These are phyloP conservation scores for Aplocera efformata DNA, from an alignment of 2,888 invertebrate genomes.

Conservation along the genomic window DNA sequence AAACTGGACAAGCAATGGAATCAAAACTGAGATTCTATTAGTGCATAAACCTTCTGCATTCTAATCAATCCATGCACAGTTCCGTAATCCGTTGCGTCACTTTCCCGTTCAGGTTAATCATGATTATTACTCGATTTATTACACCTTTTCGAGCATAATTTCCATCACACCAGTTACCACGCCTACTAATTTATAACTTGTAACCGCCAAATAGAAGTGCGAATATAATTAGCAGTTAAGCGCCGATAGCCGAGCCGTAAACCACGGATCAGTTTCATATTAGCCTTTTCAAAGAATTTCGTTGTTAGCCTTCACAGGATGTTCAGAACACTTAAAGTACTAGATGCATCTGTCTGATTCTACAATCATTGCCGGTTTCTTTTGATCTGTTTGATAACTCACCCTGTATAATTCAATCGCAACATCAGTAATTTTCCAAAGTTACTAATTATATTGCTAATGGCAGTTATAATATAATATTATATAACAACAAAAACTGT, in stretches of 20 bases:
- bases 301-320: no score
- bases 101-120: constrained; percentile 6
- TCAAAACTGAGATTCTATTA: neutral
- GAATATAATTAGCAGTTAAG: constrained; percentile 16
- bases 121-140: constrained; percentile 6
- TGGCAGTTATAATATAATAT: no score
- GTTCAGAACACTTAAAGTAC: no score
- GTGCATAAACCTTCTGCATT: constrained; percentile 18
- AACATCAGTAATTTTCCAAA: constrained; percentile 4
- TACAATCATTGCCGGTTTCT: no score
- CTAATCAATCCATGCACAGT: constrained; percentile 6
- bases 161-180: constrained; percentile 16
- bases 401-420: neutral
- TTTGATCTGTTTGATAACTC: neutral
- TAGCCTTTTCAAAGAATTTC: no score
- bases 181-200: constrained; percentile 15
- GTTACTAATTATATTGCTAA: constrained; percentile 13
- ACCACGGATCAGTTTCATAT: no score
- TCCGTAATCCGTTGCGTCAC: neutral
- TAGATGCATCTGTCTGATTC: no score
- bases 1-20: constrained; percentile 7
- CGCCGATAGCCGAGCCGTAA: constrained; percentile 2
- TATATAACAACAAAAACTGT: no score
- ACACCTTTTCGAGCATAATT: constrained; percentile 2
- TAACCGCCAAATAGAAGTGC: constrained; percentile 9